Base-by-base conservation (phyloP, 2,113 vertebrate genomes). In the Aptenodytes forsteri region DNA sequence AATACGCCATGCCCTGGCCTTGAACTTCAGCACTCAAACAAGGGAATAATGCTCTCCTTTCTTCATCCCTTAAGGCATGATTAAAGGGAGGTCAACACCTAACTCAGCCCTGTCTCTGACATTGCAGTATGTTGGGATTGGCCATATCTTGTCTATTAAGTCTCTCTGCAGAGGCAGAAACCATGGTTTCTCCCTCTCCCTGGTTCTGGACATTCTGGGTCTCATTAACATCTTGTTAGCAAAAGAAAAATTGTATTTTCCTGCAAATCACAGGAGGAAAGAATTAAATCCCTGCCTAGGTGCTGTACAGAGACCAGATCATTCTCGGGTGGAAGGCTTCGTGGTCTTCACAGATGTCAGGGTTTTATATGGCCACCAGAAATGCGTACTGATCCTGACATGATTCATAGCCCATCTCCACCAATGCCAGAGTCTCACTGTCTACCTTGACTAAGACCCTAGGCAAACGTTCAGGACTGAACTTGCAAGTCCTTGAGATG, bases 381-480 rank as follows among this genome's bases (percentile, higher is more conserved):
- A 50, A 9, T 0, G 10, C 2, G 30, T 18, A 2, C 67, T 32
- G 34, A 12, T 38, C 40, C 49, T 5, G 4, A 15, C 0, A 4
- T 22, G 55, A 70, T 16, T 55, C 54, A 7, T 7, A 52, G 32
- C n/a, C 72, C n/a, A 8, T 61, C 94, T 44, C 69, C 11, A 6
- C 38, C 90, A 56, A 2, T 2, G 5, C 30, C 20, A 8, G 11
- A n/a, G 14, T 5, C 67, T 9, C 8, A 1, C 36, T 11, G 7
- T 23, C 25, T 61, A 2, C 65, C 34, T 42, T 22, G 46, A 6
- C 73, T 27, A 40, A 92, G 70, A 56, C 34, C 85, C 70, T 10
- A 0, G 30, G 34, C 91, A 93, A 95, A 93, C 75, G 61, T 36
- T 85, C 92, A 90, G 88, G 76, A 80, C 83, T 81, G 54, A 80